Base-by-base conservation (phyloP, 2,888 invertebrate species). In the Drosophila ezoana region DNA sequence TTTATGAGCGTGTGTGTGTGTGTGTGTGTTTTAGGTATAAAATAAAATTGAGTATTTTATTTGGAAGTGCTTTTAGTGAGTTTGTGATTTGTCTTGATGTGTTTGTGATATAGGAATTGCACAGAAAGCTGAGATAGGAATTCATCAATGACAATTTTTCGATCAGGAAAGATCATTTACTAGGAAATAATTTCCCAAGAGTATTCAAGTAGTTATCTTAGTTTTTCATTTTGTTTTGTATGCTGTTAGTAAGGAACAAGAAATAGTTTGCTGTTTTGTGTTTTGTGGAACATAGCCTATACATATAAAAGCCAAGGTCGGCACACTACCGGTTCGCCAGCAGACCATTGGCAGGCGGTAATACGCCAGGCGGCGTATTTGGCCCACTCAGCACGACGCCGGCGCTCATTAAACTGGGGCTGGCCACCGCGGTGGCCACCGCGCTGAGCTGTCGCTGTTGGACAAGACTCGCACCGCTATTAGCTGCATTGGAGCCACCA, bases 291-390 rank as follows among this genome's bases (percentile, higher is more conserved):
- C 71, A 71, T 71, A 64, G 71, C 72, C 72, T 72, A 64, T 28
- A 16, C 20, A 51, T 33, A 8, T 37, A 0, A 11, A 20, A 37
- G 47, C 37, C 48, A 47, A 53, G 53, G 48, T 35, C 45, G 32
- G n/a, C n/a, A 10, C 56, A 89, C 89, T 92, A 92, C 88, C 92
- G 91, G 80, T 92, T 92, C 38, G 92, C 81, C 6, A 92, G 83
- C 61, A 92, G 79, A 33, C 91, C 92, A 76, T 91, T 92, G 20
- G 92, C 91, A 0, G 92, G 90, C 9, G 92, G 91, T 67, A 92
- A 65, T 4, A 90, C 72, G 14, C 87, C 84, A 3, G 86, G 77
- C 23, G 86, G 72, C 10, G 86, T 73, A 13, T 87, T 70, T 18
- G 91, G 81, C 1, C 86, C 81, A 56, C 79, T 87, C 28, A 87